Percentiles rank a stretch among this genome's conserved stretches.
Evolutionary conservation across 2,888 invertebrate species (phyloP).

Genomic region (Amphiduros pacificus): DNA sequence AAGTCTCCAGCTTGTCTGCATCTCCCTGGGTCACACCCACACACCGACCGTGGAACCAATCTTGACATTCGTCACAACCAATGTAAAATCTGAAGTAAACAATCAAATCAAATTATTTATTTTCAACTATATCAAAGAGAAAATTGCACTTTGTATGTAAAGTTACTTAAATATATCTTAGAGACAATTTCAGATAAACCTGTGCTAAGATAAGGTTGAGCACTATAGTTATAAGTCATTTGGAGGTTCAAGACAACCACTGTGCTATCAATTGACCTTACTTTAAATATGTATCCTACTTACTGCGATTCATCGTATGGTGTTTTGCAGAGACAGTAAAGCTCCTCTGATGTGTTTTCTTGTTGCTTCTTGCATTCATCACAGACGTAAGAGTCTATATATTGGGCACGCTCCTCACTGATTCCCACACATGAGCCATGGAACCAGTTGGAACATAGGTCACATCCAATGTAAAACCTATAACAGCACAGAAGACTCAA

Average conservation of each 20-base stretch:
- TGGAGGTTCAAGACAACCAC: too few relatives aligned
- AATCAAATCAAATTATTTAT: neutral
- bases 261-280: too few relatives aligned
- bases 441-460: slow-evolving; percentile 97
- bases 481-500: too few relatives aligned
- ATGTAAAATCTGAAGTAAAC: slow-evolving; percentile 83
- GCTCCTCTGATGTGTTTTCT: slow-evolving; percentile 67
- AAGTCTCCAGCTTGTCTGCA: slow-evolving; percentile 88
- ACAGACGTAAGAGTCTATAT: slow-evolving; percentile 80
- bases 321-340: slow-evolving; percentile 93
- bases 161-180: too few relatives aligned
- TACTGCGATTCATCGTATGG: slow-evolving; percentile 94
- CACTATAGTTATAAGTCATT: too few relatives aligned
- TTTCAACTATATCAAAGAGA: neutral
- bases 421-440: slow-evolving; percentile 96
- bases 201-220: too few relatives aligned
- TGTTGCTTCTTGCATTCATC: slow-evolving; percentile 58
- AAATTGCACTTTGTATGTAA: slow-evolving; percentile 5
- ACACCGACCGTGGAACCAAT: slow-evolving; percentile 98
- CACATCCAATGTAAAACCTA: slow-evolving; percentile 96
- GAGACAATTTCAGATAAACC: too few relatives aligned
- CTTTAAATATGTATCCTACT: slow-evolving; percentile 50
- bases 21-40: slow-evolving; percentile 70
- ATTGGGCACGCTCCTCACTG: slow-evolving; percentile 86
- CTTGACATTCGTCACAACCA: slow-evolving; percentile 97